Evolutionary conservation across 2,113 vertebrate genomes (phyloP).

Genomic region (Chaenogobius annularis): DNA sequence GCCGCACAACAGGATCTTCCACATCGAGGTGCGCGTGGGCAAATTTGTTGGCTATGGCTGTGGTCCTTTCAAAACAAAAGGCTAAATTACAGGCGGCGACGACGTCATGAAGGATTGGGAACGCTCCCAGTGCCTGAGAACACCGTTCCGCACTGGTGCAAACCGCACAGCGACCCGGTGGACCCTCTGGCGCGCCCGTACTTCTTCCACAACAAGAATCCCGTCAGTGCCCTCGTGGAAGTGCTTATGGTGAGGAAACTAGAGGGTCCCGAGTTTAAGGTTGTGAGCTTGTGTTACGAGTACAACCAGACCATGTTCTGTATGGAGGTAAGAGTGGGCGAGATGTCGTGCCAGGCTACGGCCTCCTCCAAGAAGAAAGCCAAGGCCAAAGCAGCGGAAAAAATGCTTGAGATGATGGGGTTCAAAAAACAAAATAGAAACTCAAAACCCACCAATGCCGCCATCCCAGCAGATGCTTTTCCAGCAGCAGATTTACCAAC

Average conservation of each 20-base stretch:
- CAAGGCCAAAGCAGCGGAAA: not conserved
- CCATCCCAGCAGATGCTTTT: not conserved
- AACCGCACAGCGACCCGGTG: not conserved
- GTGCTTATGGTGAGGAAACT: not conserved
- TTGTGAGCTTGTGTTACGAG: accelerated
- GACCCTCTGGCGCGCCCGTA: not conserved
- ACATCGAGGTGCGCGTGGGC: not conserved
- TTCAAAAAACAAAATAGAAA: not conserved
- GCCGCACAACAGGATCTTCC: not conserved
- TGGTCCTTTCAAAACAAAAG: not conserved
- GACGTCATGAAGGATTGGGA: not conserved
- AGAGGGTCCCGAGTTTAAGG: not conserved
- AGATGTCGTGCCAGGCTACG: too few relatives aligned
- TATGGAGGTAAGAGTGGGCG: not conserved
- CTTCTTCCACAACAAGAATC: not conserved
- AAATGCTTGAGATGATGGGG: not conserved
- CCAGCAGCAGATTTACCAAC: not conserved
- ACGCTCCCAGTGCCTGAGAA: not conserved
- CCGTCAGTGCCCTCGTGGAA: not conserved
- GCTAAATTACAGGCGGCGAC: not conserved
- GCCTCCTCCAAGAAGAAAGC: not conserved
- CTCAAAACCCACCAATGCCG: not conserved
- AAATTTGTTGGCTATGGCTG: not conserved
- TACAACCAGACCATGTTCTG: not conserved
- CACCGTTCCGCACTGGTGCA: not conserved